Percentiles rank a stretch among this genome's conserved stretches.
Evolutionary conservation across 2,888 invertebrate genomes (phyloP).

Genomic region (Cecidostiba fungosa): DNA sequence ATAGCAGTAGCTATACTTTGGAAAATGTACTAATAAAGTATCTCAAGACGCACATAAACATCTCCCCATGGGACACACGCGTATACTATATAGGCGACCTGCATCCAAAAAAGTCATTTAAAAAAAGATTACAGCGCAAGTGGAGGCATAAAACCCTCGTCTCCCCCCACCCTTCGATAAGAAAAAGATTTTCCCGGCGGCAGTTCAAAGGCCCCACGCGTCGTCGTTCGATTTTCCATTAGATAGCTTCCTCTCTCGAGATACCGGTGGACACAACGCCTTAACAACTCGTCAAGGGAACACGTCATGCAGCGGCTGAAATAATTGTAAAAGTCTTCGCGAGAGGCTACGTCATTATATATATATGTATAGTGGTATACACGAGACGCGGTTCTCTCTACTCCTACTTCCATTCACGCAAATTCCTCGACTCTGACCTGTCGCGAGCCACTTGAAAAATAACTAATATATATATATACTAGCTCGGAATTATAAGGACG

Average conservation of each 20-base stretch:
- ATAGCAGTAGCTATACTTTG: too few species aligned
- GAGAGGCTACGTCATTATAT: conserved; percentile 15
- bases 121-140: conserved; percentile 26
- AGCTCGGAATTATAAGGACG: conserved; percentile 28
- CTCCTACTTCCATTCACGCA: conserved; percentile 4
- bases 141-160: not conserved
- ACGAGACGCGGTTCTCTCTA: not conserved
- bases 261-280: conserved; percentile 32
- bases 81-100: not conserved
- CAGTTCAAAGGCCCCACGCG: conserved; percentile 23
- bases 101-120: conserved; percentile 31
- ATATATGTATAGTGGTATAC: too few species aligned
- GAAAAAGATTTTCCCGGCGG: conserved; percentile 16
- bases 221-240: conserved; percentile 39
- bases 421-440: conserved; percentile 55
- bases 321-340: conserved; percentile 32
- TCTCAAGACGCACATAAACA: not conserved
- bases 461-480: conserved; percentile 16
- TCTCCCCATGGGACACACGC: not conserved
- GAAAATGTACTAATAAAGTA: not conserved
- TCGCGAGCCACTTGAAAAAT: not conserved
- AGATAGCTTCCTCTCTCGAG: not conserved
- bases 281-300: conserved; percentile 35
- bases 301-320: conserved; percentile 32
- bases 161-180: not conserved